Base-by-base conservation (phyloP, 1,140 invertebrate species). In the Yoshiicerus persimilis region DNA sequence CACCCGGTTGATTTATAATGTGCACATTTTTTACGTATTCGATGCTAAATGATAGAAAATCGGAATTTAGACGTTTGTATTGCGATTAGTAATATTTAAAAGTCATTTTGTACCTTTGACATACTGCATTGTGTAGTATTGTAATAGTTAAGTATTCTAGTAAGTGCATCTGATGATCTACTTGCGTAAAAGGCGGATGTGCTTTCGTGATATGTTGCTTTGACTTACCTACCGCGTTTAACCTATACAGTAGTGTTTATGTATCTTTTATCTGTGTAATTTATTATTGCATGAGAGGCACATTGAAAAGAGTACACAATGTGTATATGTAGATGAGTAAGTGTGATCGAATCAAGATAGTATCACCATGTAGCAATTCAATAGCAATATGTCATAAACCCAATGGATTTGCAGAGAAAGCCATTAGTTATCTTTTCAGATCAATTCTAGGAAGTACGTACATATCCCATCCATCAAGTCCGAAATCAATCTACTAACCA, bases 331-430 rank as follows among this genome's bases (percentile, higher is more conserved):
- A n/a, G n/a, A 34, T 32, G 75, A 80, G 20, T 80, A 38, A 80
- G 75, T 80, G 75, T 23, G 75, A 36, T 80, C 75, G n/a, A 34
- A 36, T 80, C 75, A 36, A 80, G 75, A 80, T 80, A 32, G 13
- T 32, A 80, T 80, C 75, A 36, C 13, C 16, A 8, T 80, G 75
- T 80, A 80, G 75, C 34, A 80, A 80, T 80, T 80, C 75, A 80
- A 80, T 80, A 80, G 75, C 75, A 80, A 80, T 80, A 80, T 80
- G 75, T 80, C 75, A 80, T 80, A 70, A 80, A 38, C 36, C 27
- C n/a, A 38, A 70, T 56, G 66, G 25, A 32, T 70, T 80, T 80
- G 75, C 75, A 38, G 32, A 20, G 75, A 80, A 77, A 36, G 6
- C 75, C 75, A 80, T 80, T 80, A 80, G 34, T 80, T 80, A 80